Base-by-base conservation (phyloP, 2,113 vertebrate species). In the Dissostichus mawsoni region DNA sequence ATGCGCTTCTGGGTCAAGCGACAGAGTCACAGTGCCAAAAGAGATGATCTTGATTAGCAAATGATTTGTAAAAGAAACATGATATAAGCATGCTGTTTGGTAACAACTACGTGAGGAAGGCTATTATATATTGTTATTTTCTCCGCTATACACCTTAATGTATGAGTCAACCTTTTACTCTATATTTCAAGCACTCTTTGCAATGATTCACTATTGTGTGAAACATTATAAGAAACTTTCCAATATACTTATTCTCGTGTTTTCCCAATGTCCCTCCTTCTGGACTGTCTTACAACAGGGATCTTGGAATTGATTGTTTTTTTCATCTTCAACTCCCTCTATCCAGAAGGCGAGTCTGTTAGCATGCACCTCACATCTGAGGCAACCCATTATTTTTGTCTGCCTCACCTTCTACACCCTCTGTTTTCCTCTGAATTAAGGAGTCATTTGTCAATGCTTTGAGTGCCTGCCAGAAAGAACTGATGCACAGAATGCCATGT, bases 401-500 rank as follows among this genome's bases (percentile, higher is more conserved):
- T 83, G 74, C 59, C 69, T 85, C 86, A 82, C 81, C 81, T 89
- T 88, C 74, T 75, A 69, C 80, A 73, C 61, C 78, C 70, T 53
- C 77, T 74, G 64, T 87, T 91, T 88, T 88, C 62, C 29, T 82
- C 89, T 69, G 82, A 74, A 91, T 92, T 91, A 89, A 83, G 74
- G 89, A 93, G 89, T 90, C 90, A 91, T 94, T 94, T 90, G 80
- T 94, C 91, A 91, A 51, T 33, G 85, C 75, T 89, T 91, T 83
- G 77, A 87, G 87, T 58, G 70, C 76, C 85, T 85, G 86, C 78
- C 85, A 87, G 70, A 63, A 78, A 47, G 59, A 85, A 83, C 67
- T 83, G 78, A 84, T 80, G 73, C 84, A 74, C 77, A 76, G 66
- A 90, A 83, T 79, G 85, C 82, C 67, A 69, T 58, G 74, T 87